Conservation (phyloP, 1,140 invertebrate genomes). For the Drosophila kurseongensis region DNA sequence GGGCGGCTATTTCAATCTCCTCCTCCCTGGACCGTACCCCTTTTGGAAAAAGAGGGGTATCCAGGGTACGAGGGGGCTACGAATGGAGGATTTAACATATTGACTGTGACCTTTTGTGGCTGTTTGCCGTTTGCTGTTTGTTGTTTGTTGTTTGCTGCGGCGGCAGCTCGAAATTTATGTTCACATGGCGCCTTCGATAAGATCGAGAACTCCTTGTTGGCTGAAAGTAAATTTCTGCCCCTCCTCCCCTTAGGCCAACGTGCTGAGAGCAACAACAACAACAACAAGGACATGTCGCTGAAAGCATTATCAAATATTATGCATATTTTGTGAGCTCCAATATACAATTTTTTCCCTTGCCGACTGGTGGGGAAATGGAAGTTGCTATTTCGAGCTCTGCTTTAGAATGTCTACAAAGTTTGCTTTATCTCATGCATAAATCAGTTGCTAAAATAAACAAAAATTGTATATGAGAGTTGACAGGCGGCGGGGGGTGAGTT, state of each 20-base stretch:
- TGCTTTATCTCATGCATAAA: slow-evolving; percentile 81
- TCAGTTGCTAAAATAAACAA: slow-evolving; percentile 76
- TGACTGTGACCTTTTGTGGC: slow-evolving; percentile 62
- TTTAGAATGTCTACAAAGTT: slow-evolving; percentile 78
- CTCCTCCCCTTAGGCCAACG: slow-evolving; percentile 15
- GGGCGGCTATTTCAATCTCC: slow-evolving; percentile 51
- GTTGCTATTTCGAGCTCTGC: slow-evolving; percentile 46
- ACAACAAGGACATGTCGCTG: slow-evolving; percentile 71
- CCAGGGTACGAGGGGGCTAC: neutral
- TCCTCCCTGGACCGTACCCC: neutral
- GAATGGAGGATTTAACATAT: slow-evolving; percentile 37
- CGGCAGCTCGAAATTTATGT: slow-evolving; percentile 68
- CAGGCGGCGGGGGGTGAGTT: slow-evolving; percentile 27
- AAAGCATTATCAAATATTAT: slow-evolving; percentile 83
- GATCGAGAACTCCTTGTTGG: slow-evolving; percentile 54
- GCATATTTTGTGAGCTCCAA: slow-evolving; percentile 76
- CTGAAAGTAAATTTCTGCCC: slow-evolving; percentile 53
- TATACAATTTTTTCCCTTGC: slow-evolving; percentile 46
- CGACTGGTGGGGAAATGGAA: slow-evolving; percentile 6
- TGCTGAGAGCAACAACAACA: slow-evolving; percentile 48
- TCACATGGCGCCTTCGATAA: slow-evolving; percentile 77
- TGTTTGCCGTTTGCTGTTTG: slow-evolving; percentile 22
- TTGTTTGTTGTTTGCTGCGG: slow-evolving; percentile 27
- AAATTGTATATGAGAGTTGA: slow-evolving; percentile 59
- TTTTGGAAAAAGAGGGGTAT: neutral